These are phyloP conservation scores for Cantharis lateralis DNA, from an alignment of 2,888 invertebrate species.

Conservation along the genomic window DNA sequence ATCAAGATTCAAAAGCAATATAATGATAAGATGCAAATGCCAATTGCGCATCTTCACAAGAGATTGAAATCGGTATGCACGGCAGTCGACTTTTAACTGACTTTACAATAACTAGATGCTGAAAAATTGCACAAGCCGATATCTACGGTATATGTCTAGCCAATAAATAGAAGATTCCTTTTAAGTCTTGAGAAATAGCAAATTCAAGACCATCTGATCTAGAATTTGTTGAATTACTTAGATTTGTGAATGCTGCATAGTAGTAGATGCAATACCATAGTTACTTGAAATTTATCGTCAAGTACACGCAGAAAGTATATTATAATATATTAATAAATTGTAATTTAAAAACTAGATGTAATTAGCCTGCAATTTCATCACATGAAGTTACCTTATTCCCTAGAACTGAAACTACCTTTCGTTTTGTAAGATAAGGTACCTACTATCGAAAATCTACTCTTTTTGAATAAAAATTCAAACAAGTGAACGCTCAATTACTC, in stretches of 20 bases:
- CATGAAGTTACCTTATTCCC: neutral
- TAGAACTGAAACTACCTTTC: neutral
- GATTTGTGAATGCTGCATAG: conserved; percentile 20
- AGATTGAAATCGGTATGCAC: conserved; percentile 37
- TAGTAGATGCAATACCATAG: neutral
- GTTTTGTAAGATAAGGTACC: neutral
- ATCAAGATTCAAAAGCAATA: conserved; percentile 27
- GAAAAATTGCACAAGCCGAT: conserved; percentile 34
- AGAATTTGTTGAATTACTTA: conserved; percentile 27
- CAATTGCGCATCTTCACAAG: conserved; percentile 34
- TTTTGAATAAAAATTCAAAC: neutral
- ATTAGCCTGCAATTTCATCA: neutral
- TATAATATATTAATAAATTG: neutral
- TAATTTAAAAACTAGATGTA: neutral
- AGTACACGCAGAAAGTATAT: neutral
- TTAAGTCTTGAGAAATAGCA: conserved; percentile 33
- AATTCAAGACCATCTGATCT: conserved; percentile 29
- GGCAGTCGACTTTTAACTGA: conserved; percentile 34
- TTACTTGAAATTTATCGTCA: neutral
- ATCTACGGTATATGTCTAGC: conserved; percentile 31
- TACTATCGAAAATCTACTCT: neutral
- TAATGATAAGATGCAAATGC: conserved; percentile 35
- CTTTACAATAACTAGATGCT: conserved; percentile 34
- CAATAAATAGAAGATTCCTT: conserved; percentile 31
- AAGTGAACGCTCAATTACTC: neutral